These are phyloP conservation scores for Miichthys miiuy DNA, from an alignment of 2,797 vertebrate species.

Conservation along the genomic window DNA sequence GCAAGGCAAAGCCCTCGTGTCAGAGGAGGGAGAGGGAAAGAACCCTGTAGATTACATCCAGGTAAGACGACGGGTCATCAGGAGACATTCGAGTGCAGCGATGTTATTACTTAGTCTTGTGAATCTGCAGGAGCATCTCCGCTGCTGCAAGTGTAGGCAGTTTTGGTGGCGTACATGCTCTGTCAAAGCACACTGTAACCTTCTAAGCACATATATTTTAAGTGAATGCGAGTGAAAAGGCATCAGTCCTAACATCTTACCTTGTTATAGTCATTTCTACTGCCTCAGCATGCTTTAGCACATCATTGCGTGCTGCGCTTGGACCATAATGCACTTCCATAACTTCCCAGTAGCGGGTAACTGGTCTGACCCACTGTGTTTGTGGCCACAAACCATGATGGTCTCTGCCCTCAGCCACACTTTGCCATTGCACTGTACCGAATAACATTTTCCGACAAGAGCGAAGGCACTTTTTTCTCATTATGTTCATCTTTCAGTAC, in stretches of 20 bases:
- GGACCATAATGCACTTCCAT: slow-evolving; percentile 32
- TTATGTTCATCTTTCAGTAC: neutral
- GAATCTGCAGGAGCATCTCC: neutral
- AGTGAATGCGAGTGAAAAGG: neutral
- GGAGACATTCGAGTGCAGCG: neutral
- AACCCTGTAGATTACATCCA: slow-evolving; percentile 98
- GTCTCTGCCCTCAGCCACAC: slow-evolving; percentile 16
- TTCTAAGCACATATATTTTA: neutral
- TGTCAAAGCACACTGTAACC: neutral
- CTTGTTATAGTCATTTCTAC: slow-evolving; percentile 20
- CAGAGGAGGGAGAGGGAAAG: slow-evolving; percentile 97
- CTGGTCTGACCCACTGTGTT: neutral
- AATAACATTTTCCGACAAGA: neutral
- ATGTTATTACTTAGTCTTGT: neutral
- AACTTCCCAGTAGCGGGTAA: slow-evolving; percentile 25
- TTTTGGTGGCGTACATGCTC: neutral
- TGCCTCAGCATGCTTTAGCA: neutral
- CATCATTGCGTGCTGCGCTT: slow-evolving; percentile 1
- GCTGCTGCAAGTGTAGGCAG: neutral
- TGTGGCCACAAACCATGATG: slow-evolving; percentile 29
- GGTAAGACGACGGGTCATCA: slow-evolving; percentile 75
- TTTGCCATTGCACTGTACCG: neutral
- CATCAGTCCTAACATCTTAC: neutral
- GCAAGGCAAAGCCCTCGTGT: slow-evolving; percentile 97
- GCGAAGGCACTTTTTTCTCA: neutral